Conservation (phyloP, 2,888 invertebrate species). For the Phengaris arion region DNA sequence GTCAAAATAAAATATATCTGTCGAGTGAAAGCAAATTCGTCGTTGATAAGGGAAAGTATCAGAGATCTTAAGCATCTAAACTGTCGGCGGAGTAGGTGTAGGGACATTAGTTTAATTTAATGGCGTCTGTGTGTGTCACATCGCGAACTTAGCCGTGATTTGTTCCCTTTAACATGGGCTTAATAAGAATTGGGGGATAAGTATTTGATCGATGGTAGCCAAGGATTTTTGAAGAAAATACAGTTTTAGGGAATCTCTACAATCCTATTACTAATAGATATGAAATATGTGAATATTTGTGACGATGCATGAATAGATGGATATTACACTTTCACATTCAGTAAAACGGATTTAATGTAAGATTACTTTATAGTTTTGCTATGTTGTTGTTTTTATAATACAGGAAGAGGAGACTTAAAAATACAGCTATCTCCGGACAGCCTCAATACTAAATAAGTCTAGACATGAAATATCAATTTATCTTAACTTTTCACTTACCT, state of each 20-base stretch:
- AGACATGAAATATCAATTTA: not conserved
- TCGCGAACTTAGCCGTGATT: slow-evolving; percentile 67
- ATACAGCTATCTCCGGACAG: no score
- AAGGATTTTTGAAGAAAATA: not conserved
- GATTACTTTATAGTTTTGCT: no score
- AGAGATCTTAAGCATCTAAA: slow-evolving; percentile 43
- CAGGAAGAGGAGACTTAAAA: no score
- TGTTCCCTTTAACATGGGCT: slow-evolving; percentile 68
- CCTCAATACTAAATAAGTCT: not conserved
- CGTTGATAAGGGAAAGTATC: slow-evolving; percentile 21
- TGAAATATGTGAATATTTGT: no score
- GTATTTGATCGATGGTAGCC: slow-evolving; percentile 24
- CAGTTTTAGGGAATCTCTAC: not conserved
- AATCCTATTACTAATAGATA: no score
- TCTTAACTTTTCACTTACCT: not conserved
- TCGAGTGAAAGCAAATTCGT: not conserved
- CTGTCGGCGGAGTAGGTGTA: slow-evolving; percentile 56
- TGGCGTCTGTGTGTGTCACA: slow-evolving; percentile 80
- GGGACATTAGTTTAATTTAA: slow-evolving; percentile 79
- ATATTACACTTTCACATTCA: no score
- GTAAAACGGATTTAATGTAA: no score
- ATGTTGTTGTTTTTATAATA: no score
- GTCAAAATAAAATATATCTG: slow-evolving; percentile 5
- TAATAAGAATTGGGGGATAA: slow-evolving; percentile 31
- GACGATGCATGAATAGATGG: no score